A percentile compares a stretch with the other conserved stretches of the same genome.
Evolutionary conservation across 2,113 vertebrate species (phyloP).

Genomic region (Dinomys branickii): DNA sequence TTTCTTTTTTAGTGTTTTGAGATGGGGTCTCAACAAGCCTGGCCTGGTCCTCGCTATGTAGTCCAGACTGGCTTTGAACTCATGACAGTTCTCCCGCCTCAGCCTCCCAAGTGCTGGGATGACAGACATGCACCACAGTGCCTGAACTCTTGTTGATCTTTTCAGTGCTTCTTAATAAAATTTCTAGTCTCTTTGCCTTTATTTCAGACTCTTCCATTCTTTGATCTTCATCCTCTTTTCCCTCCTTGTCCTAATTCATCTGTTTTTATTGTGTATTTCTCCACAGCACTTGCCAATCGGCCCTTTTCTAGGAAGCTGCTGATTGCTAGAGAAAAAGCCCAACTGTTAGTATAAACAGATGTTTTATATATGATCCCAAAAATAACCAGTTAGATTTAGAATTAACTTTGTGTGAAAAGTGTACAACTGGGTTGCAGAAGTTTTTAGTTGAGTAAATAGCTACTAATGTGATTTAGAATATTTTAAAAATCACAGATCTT

Average conservation of each 20-base stretch:
- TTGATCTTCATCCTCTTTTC: conserved; percentile 66
- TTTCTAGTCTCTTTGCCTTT: conserved; percentile 87
- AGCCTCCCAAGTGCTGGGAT: neutral
- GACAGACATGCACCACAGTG: neutral
- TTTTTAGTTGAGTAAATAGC: neutral
- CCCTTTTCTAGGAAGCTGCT: conserved; percentile 44
- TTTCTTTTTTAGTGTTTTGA: neutral
- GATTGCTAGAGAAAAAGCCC: neutral
- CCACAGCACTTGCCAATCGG: conserved; percentile 46
- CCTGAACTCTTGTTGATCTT: conserved; percentile 80
- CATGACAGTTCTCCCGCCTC: neutral
- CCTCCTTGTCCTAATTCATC: conserved; percentile 77
- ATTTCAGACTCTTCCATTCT: conserved; percentile 81
- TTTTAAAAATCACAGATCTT: neutral
- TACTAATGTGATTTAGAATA: neutral
- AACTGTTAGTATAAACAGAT: conserved; percentile 43
- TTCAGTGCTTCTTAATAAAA: conserved; percentile 88
- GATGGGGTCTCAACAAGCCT: neutral
- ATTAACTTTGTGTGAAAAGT: neutral
- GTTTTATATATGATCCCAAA: conserved; percentile 71
- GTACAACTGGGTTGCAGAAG: neutral
- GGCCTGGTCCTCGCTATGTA: neutral
- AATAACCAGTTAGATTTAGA: conserved; percentile 40
- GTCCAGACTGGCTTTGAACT: neutral
- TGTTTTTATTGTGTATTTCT: conserved; percentile 34